phyloP scores from a whole-genome alignment of 2,797 vertebrate species.

The Lagodon rhomboides region DNA sequence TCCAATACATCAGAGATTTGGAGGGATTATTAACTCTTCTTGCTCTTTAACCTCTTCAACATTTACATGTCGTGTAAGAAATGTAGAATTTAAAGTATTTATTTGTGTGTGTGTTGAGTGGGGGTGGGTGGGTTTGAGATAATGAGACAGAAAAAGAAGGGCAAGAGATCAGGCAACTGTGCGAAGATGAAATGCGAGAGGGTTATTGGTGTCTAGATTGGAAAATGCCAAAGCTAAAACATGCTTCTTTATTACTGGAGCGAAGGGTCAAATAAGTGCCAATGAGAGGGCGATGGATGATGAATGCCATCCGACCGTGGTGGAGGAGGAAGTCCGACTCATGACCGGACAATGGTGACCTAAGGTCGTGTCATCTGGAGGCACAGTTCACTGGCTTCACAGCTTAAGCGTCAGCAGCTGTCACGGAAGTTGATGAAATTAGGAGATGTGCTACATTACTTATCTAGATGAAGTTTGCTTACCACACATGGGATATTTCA shows the following conservation, averaged over 20 bases:
- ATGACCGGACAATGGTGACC: conserved; percentile 29
- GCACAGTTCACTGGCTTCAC: conserved; percentile 35
- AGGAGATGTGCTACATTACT: neutral
- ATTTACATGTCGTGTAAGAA: conserved; percentile 9
- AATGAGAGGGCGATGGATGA: conserved; percentile 28
- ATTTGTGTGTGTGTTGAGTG: neutral
- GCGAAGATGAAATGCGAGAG: conserved; percentile 24
- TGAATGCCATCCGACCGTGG: conserved; percentile 51
- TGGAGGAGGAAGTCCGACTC: conserved; percentile 25
- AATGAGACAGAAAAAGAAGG: conserved; percentile 18
- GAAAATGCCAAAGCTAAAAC: conserved; percentile 40
- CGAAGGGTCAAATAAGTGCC: conserved; percentile 39
- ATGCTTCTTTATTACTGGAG: conserved; percentile 42
- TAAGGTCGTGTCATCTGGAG: conserved; percentile 40
- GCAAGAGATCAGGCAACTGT: conserved; percentile 42
- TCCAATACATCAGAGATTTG: conserved; percentile 21
- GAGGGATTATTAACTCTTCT: neutral
- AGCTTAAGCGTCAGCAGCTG: conserved; percentile 47
- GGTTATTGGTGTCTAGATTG: conserved; percentile 39
- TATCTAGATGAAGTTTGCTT: conserved; percentile 7
- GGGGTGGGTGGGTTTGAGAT: neutral
- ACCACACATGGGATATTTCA: conserved; percentile 9
- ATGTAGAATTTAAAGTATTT: neutral
- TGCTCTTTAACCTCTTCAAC: conserved; percentile 28
- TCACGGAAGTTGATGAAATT: conserved; percentile 31